These are phyloP conservation scores for Scaptomyza montana DNA, from an alignment of 1,140 invertebrate species.

Conservation along the genomic window DNA sequence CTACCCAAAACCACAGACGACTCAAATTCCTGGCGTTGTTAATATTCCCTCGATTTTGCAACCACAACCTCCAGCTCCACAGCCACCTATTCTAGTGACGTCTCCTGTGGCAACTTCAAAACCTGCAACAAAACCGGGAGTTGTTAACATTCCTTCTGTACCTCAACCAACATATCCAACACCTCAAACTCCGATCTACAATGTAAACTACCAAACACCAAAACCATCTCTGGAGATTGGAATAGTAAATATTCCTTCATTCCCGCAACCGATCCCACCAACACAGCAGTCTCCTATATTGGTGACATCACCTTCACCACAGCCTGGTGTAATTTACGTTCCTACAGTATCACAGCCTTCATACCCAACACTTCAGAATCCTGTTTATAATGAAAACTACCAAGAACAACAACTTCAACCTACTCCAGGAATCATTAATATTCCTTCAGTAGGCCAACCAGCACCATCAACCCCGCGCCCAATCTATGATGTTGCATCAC, in stretches of 20 bases:
- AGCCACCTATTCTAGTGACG: slow-evolving; percentile 84
- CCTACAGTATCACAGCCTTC: slow-evolving; percentile 18
- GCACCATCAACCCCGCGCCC: slow-evolving; percentile 24
- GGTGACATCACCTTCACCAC: too few species aligned
- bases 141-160: slow-evolving; percentile 41
- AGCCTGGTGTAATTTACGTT: slow-evolving; percentile 41
- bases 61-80: slow-evolving; percentile 15
- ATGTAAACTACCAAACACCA: slow-evolving; percentile 13
- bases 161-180: slow-evolving; percentile 9
- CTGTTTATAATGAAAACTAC: slow-evolving; percentile 83
- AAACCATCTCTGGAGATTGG: slow-evolving; percentile 84
- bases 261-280: slow-evolving; percentile 18
- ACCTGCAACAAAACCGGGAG: slow-evolving; percentile 65
- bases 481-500: slow-evolving; percentile 86
- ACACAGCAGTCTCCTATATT: slow-evolving; percentile 32
- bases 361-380: slow-evolving; percentile 15
- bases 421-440: slow-evolving; percentile 43
- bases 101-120: slow-evolving; percentile 84
- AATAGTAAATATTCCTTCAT: slow-evolving; percentile 85
- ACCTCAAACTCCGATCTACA: slow-evolving; percentile 15
- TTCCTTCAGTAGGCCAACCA: slow-evolving; percentile 27
- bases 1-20: slow-evolving; percentile 6
- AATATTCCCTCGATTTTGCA: slow-evolving; percentile 56
- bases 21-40: slow-evolving; percentile 87
- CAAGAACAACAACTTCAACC: slow-evolving; percentile 2